These are phyloP conservation scores for Mormyrus proboscirostris DNA, from an alignment of 2,797 vertebrate species.

Conservation along the genomic window DNA sequence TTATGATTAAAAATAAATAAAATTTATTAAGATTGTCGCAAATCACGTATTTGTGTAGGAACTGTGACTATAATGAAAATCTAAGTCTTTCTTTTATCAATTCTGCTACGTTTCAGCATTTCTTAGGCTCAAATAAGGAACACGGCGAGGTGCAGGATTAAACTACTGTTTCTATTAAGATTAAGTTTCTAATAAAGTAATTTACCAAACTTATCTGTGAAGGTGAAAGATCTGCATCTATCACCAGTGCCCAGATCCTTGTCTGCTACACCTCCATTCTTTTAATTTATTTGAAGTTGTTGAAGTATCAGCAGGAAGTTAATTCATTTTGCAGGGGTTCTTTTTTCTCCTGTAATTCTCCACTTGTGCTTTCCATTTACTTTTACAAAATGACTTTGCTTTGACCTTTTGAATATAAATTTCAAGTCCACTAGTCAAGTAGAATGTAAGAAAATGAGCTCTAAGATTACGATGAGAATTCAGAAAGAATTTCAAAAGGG, in stretches of 20 bases:
- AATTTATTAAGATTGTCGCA: background rate
- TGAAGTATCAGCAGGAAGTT: constrained; percentile 12
- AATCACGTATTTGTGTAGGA: background rate
- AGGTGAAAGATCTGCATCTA: constrained; percentile 19
- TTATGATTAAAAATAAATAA: background rate
- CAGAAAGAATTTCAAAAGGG: background rate
- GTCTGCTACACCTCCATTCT: background rate
- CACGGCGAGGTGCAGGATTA: background rate
- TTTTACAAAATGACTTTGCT: constrained; percentile 8
- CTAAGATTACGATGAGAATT: background rate
- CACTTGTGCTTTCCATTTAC: constrained; percentile 1
- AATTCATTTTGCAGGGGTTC: constrained; percentile 17
- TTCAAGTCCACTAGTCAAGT: background rate
- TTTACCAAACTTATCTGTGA: constrained; percentile 15
- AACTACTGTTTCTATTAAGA: constrained; percentile 22
- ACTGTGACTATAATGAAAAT: background rate
- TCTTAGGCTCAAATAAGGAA: background rate
- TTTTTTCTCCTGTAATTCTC: background rate
- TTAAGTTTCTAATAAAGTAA: constrained; percentile 17
- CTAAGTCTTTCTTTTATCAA: background rate
- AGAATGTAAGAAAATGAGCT: background rate
- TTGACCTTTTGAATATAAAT: constrained; percentile 19
- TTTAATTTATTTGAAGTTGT: constrained; percentile 19
- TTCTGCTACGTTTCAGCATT: constrained; percentile 24
- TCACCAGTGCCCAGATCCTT: background rate